A percentile compares a stretch with the other conserved stretches of the same genome.
Evolutionary conservation across 2,797 vertebrate species (phyloP).

Genomic region (Premnoplex brunnescens): DNA sequence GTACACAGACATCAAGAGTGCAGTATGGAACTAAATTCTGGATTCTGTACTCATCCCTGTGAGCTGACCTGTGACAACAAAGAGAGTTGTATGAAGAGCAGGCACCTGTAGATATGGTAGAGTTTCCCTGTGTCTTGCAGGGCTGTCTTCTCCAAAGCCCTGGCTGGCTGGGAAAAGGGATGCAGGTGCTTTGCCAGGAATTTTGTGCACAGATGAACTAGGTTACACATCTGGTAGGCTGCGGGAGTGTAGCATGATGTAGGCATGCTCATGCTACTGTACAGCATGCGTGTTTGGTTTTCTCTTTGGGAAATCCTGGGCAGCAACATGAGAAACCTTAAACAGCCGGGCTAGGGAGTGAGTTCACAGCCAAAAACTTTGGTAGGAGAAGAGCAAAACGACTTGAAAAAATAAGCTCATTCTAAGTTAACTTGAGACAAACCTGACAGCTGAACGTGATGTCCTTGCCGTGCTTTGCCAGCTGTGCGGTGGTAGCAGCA

Average conservation of each 20-base stretch:
- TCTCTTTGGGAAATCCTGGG: neutral
- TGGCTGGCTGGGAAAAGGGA: neutral
- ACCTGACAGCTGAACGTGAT: rapidly evolving
- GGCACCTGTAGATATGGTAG: rapidly evolving
- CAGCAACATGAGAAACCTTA: neutral
- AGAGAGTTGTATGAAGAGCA: rapidly evolving
- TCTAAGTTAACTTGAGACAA: neutral
- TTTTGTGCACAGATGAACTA: neutral
- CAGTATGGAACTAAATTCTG: neutral
- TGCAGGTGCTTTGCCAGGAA: neutral
- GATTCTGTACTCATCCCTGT: neutral
- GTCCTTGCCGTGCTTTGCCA: rapidly evolving
- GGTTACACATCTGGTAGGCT: rapidly evolving
- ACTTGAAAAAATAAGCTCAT: neutral
- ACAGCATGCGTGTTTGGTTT: neutral
- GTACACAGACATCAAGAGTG: neutral
- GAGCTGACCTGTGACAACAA: neutral
- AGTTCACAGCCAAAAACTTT: neutral
- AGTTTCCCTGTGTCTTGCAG: neutral
- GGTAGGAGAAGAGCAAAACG: neutral
- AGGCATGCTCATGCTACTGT: neutral
- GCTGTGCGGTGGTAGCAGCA: rapidly evolving
- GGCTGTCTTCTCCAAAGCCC: neutral
- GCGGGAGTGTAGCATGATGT: rapidly evolving
- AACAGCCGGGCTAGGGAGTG: neutral